phyloP scores from a whole-genome alignment of 2,888 invertebrate genomes.

The Andricus quercusramuli region DNA sequence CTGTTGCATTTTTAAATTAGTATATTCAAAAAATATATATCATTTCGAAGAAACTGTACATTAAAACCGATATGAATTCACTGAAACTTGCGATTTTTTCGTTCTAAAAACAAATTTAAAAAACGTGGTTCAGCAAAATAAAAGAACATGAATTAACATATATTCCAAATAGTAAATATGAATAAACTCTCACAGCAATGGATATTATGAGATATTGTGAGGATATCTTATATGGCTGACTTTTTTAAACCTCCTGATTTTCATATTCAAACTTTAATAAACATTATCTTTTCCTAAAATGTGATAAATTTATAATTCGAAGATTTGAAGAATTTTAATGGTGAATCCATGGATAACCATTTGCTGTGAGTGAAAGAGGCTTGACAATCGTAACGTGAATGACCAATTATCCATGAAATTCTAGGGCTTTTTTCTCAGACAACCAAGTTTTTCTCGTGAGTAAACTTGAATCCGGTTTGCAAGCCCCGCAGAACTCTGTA shows the following conservation, averaged over 20 bases:
- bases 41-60: neutral
- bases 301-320: too few species aligned
- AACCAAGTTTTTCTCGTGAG: neutral
- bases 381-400: neutral
- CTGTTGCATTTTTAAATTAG: neutral
- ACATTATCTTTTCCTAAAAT: too few species aligned
- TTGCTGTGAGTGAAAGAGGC: neutral
- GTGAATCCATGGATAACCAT: neutral
- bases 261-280: too few species aligned
- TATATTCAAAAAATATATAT: neutral
- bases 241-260: too few species aligned
- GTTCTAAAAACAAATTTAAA: neutral
- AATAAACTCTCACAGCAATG: neutral
- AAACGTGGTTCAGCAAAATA: neutral
- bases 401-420: neutral
- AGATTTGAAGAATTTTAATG: too few species aligned
- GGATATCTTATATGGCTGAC: neutral
- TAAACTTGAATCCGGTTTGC: conserved; percentile 15
- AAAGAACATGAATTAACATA: neutral
- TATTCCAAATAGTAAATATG: neutral
- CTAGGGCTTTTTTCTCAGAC: conserved; percentile 24
- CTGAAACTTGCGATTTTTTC: neutral
- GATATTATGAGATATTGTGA: neutral
- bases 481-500: conserved; percentile 5
- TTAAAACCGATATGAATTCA: neutral